Base-by-base conservation (phyloP, 2,888 invertebrate genomes). In the Eurois occulta region DNA sequence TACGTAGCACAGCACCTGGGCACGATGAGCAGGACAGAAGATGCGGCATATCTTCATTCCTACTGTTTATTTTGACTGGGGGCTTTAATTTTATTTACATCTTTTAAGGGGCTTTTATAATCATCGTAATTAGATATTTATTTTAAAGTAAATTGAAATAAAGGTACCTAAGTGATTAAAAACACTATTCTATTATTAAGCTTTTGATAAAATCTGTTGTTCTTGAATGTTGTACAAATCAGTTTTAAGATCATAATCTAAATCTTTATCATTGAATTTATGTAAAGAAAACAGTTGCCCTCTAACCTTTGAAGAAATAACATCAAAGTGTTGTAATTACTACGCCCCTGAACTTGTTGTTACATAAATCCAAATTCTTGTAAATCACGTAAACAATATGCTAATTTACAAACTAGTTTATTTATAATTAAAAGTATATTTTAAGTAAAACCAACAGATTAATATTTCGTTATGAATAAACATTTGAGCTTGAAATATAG, bases 351-450 rank as follows among this genome's bases (percentile, higher is more conserved):
- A 81, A 77, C 81, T 70, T 79, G 74, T 73, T 79, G n/a, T 72
- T 71, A 71, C 60, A 65, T 41, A 16, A 65, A 43, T 55, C 7
- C 28, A 62, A 62, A 70, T 73, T 82, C 71, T 76, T 64, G 58
- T 73, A 65, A 73, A 71, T 82, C 62, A 77, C 73, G 75, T 81
- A 78, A 86, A 86, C 69, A 86, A 58, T 58, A 87, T 82, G 78
- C 24, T 64, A 80, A 84, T 88, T 55, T 46, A 4, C n/a, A 64
- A 75, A 86, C 84, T 79, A 65, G 76, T 83, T 86, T 69, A 71
- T 35, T 13, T 70, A 62, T 75, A 74, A 74, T 81, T 72, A 74
- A 28, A 68, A 68, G n/a, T 48, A 67, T 71, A 65, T 48, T 72
- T 76, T 72, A 64, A 62, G 64, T 64, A 70, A 85, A 85, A 84